Percentiles rank a stretch among this genome's conserved stretches.
These are phyloP conservation scores for Pentalonia nigronervosa DNA, from an alignment of 1,140 invertebrate species.

Conservation along the genomic window DNA sequence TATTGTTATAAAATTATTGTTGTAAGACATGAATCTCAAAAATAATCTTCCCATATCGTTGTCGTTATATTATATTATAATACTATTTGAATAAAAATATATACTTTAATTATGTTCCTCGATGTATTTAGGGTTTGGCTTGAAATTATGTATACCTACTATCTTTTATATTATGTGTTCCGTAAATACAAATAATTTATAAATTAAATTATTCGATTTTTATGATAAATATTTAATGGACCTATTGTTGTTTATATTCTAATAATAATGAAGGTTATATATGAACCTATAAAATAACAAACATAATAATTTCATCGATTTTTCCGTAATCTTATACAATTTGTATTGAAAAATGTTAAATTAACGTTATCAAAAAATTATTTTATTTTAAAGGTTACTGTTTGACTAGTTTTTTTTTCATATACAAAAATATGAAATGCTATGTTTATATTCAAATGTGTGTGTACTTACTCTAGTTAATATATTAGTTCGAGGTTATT, in stretches of 20 bases:
- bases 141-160: neutral
- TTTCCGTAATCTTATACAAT: neutral
- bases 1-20: neutral
- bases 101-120: neutral
- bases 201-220: neutral
- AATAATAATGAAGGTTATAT: neutral
- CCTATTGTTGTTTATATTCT: neutral
- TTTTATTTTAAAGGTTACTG: neutral
- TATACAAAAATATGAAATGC: neutral
- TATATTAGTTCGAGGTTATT: conserved; percentile 31
- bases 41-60: neutral
- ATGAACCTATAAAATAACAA: neutral
- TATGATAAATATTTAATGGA: neutral
- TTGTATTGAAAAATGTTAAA: neutral
- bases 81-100: neutral
- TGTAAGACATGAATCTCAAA: neutral
- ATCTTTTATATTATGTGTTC: neutral
- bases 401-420: neutral
- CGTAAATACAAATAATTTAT: neutral
- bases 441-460: neutral
- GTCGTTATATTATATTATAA: neutral
- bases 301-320: neutral
- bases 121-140: neutral
- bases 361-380: neutral
- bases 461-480: neutral